phyloP scores from a whole-genome alignment of 2,888 invertebrate species.

The Synergus japonicus region DNA sequence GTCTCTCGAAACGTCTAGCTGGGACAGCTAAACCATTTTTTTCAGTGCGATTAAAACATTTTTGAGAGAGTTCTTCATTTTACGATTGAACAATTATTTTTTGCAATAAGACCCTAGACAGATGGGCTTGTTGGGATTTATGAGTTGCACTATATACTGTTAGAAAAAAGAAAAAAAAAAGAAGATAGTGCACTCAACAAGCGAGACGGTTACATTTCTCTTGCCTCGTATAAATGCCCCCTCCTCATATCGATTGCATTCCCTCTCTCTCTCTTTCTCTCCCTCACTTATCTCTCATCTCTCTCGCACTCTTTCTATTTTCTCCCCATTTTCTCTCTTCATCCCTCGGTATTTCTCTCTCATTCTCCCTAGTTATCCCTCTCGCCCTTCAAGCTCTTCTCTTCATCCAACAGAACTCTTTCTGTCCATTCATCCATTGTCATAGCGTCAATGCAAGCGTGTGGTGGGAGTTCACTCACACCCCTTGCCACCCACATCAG shows the following conservation, averaged over 20 bases:
- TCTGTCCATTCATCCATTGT: slow-evolving; percentile 45
- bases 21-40: too few species aligned
- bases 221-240: slow-evolving; percentile 38
- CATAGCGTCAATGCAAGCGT: slow-evolving; percentile 51
- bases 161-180: slow-evolving; percentile 28
- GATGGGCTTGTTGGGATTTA: slow-evolving; percentile 38
- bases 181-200: slow-evolving; percentile 39
- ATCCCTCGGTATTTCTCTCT: slow-evolving; percentile 30
- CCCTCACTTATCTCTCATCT: slow-evolving; percentile 43
- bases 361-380: slow-evolving; percentile 41
- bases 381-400: slow-evolving; percentile 39
- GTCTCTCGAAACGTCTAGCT: too few species aligned
- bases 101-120: slow-evolving; percentile 35
- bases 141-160: slow-evolving; percentile 40
- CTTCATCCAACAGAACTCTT: slow-evolving; percentile 41
- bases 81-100: slow-evolving; percentile 27
- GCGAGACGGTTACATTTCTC: slow-evolving; percentile 41
- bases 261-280: slow-evolving; percentile 37
- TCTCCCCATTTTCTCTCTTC: neutral
- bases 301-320: neutral
- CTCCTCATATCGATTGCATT: slow-evolving; percentile 35
- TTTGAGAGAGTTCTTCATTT: neutral
- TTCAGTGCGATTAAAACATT: neutral
- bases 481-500: slow-evolving; percentile 41
- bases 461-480: slow-evolving; percentile 34